Base-by-base conservation (phyloP, 1,140 invertebrate genomes). In the Episyrphus balteatus region DNA sequence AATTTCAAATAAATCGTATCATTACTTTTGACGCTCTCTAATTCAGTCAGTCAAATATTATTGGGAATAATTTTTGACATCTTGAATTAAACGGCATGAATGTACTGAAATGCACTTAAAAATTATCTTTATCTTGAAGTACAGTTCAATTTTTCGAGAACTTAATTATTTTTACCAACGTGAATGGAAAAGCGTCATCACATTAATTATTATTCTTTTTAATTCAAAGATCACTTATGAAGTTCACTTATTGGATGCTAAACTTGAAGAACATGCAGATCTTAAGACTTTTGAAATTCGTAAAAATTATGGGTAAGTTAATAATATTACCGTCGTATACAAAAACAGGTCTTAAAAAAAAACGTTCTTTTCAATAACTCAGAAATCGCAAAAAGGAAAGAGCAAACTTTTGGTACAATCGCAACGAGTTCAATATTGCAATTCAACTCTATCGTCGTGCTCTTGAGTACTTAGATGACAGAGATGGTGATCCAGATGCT, bases 381-480 rank as follows among this genome's bases (percentile, higher is more conserved):
- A 87, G 87, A 13, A 83, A 80, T 48, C 76, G 78, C 43, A 92
- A 92, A 62, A 79, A 87, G 55, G 81, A 85, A 58, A 74, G 86
- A 49, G 90, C 89, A 5, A 94, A 93, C 66, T 91, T 83, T 75
- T 91, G 87, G 81, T 93, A 88, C 63, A 72, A 76, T 14, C 75
- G 90, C 34, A 75, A 81, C 21, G 89, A 94, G 57, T 78, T 79
- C 42, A 77, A 75, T 18, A 70, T 81, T 32, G 88, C 90, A 1
- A 82, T 93, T 46, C 84, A 88, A 51, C 81, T 88, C 56, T 95
- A 94, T 59, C 73, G 85, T 51, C 78, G 84, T 54, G 88, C 90
- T 6, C 64, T 92, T 11, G 82, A 89, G 56, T 91, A 81, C 62
- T 71, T 93, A 18, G 81, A 88, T 62, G 80, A 84, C 50, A 72